Evolutionary conservation across 2,113 vertebrate genomes (phyloP), one percentile per base, ranked within the genome.

Genomic region (Stigmatopora argus): DNA sequence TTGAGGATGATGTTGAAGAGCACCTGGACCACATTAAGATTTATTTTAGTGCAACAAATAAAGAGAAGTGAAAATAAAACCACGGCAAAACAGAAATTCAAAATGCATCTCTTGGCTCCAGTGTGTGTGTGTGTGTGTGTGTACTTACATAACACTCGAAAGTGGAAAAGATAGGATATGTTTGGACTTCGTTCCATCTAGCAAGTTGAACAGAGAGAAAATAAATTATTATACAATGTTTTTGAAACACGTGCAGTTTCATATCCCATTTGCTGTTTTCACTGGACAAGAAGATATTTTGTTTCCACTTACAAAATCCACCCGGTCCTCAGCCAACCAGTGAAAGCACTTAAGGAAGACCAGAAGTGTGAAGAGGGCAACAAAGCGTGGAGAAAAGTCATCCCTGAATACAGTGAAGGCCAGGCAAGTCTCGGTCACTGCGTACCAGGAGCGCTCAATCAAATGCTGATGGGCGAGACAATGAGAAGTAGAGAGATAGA

Each of bases 311-410:
- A 99, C 96, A 83, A 97, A 99, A 66, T 98, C 97, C 79, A 98
- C 97, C 0, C 97, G 88, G 82, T 99, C 97, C 82, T 99, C 97
- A 0, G 96, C 95, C 86, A 98, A 79, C 96, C 97, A 99, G 69
- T 99, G 97, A 77, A 99, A 99, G 86, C 97, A 98, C 85, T 99
- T 99, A 67, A 99, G 94, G 88, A 97, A 99, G 75, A 98, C 93
- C 2, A 99, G 92, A 69, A 98, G 93, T 17, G 97, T 99, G 87
- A 99, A 99, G 68, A 99, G 96, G 0, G 94, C 97, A 0, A 99
- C 96, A 5, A 99, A 99, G 34, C 97, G 95, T 0, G 97, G 97
- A 53, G 96, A 98, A 88, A 99, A 98, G 78, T 99, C 97, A 0
- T 99, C 97, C 64, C 97, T 90, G 89, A 99, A 99, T 41, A 99